Base-by-base conservation (phyloP, 2,888 invertebrate species). In the Phrixothrix hirtus region DNA sequence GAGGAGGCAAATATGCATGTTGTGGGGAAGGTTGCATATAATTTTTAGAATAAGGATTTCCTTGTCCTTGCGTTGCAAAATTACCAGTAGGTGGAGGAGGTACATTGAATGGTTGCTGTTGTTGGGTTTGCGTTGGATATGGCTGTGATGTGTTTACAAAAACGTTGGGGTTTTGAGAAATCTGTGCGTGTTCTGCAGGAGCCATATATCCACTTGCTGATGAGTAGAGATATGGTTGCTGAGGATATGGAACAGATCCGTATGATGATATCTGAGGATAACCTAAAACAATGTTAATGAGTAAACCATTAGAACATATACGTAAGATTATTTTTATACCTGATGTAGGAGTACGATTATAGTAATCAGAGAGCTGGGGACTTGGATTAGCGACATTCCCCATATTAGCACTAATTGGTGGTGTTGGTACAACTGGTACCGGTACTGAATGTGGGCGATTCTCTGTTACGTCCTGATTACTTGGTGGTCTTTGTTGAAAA, bases 1-100 rank as follows among this genome's bases (percentile, higher is more conserved):
- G 73, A 25, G 73, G 72, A 12, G 72, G 74, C 62, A 73, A 66
- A 58, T 69, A 73, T 6, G 63, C 67, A 32, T 73, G 74, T 43
- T 66, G 67, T 9, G 67, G 65, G 12, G 67, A 64, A 2, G 69
- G 69, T 56, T 71, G 71, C 15, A 66, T 67, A 48, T 69, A 75
- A 29, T 67, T 66, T 59, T 75, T 75, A 1, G 73, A 69, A 54
- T 75, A 75, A 4, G 74, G 74, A 54, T 75, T 75, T 29, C 59
- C 68, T 58, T 70, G 71, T 21, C 51, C 58, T 47, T 64, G 65
- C 7, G 57, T 58, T 32, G 58, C 50, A 26, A 56, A 57, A 34
- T 60, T 60, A 47, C 64, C 58, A n/a, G n/a, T n/a, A n/a, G n/a
- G n/a, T n/a, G 65, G 55, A 3, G 66, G 55, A 2, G 58, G 48